Conservation (phyloP, 2,113 vertebrate genomes). For the Menidia beryllina region DNA sequence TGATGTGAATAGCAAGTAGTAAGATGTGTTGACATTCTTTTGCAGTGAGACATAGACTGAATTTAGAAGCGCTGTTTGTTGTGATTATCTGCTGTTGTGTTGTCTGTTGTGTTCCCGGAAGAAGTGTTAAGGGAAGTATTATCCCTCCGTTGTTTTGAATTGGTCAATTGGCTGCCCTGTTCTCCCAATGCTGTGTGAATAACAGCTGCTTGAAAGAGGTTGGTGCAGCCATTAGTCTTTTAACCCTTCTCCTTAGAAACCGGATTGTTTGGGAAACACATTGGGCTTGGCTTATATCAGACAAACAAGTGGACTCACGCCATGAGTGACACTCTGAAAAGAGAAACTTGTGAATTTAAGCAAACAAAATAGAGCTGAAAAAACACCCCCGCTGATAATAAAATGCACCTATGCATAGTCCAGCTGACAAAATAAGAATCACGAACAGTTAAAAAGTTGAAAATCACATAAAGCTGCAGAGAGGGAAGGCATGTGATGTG, state of each 20-base stretch:
- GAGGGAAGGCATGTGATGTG: no score
- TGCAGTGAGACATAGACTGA: conserved; percentile 29
- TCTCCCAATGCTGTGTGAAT: conserved; percentile 21
- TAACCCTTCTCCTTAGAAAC: conserved; percentile 26
- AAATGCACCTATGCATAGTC: no score
- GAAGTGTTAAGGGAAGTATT: conserved; percentile 39
- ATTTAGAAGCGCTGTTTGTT: conserved; percentile 19
- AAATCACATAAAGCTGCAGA: no score
- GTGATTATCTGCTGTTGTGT: conserved; percentile 27
- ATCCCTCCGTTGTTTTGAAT: conserved; percentile 51
- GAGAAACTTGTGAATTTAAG: no score
- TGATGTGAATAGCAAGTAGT: conserved; percentile 48
- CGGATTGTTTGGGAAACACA: conserved; percentile 50
- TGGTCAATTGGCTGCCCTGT: conserved; percentile 26
- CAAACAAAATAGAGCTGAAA: no score
- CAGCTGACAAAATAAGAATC: no score
- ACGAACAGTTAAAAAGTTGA: no score
- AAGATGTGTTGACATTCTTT: conserved; percentile 72
- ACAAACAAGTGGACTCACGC: no score
- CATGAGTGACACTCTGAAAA: no score
- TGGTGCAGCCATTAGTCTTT: conserved; percentile 25
- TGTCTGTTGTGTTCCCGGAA: conserved; percentile 25
- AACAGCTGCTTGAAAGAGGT: conserved; percentile 43
- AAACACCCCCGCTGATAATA: no score
- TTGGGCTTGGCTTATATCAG: neutral